A percentile compares a stretch with the other conserved stretches of the same genome.
Evolutionary conservation across 2,113 vertebrate genomes (phyloP).

Genomic region (Oncorhynchus masou): DNA sequence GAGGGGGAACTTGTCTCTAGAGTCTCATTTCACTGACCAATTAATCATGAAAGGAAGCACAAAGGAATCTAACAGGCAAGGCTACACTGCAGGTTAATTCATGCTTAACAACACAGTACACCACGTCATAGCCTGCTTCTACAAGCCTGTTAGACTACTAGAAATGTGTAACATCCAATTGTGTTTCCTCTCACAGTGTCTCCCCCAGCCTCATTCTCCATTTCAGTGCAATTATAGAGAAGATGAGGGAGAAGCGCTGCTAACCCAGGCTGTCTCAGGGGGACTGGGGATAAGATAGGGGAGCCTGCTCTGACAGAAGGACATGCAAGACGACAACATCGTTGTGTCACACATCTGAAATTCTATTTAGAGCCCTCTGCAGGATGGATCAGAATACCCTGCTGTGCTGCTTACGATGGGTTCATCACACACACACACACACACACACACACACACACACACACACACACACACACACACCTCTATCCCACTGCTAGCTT

Average conservation of each 20-base stretch:
- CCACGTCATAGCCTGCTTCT: neutral
- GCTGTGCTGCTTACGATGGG: constrained; percentile 51
- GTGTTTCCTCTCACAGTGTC: neutral
- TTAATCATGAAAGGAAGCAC: constrained; percentile 39
- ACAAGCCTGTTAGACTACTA: neutral
- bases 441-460: too few species aligned
- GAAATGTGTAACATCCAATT: neutral
- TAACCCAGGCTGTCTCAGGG: constrained; percentile 42
- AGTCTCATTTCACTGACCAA: constrained; percentile 30
- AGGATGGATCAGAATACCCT: constrained; percentile 60
- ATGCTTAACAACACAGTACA: neutral
- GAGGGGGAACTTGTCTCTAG: neutral
- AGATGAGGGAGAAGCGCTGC: constrained; percentile 48
- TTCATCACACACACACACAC: neutral
- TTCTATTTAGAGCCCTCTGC: constrained; percentile 69
- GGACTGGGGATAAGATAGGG: constrained; percentile 51
- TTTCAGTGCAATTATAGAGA: neutral
- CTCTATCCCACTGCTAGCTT: too few species aligned
- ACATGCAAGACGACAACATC: constrained; percentile 56
- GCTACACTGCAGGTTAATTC: constrained; percentile 33
- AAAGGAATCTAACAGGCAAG: constrained; percentile 18
- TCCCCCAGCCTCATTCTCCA: neutral
- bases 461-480: too few species aligned
- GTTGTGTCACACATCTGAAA: constrained; percentile 66
- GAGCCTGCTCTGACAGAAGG: constrained; percentile 17